A percentile compares a stretch with the other conserved stretches of the same genome.
phyloP scores from a whole-genome alignment of 2,797 vertebrate genomes.

The Chromis chromis region DNA sequence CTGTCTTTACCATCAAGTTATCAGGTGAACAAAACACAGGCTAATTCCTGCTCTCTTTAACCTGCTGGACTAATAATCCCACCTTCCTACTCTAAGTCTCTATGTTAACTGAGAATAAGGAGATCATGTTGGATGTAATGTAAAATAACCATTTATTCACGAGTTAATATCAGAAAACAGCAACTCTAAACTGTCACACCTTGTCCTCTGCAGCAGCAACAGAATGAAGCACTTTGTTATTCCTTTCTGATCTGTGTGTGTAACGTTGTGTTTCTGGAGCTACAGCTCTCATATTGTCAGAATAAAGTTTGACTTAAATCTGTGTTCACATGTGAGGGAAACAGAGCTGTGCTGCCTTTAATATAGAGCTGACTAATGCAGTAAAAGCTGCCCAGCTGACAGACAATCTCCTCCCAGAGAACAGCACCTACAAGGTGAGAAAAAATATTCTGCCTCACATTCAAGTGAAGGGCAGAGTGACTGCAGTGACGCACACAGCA shows the following conservation, averaged over 20 bases:
- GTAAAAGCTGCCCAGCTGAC: neutral
- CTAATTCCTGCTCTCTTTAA: neutral
- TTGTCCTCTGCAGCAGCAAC: neutral
- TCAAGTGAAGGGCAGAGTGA: neutral
- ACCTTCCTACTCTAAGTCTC: neutral
- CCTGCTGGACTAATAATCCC: neutral
- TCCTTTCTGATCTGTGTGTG: slow-evolving; percentile 18
- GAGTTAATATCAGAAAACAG: no score
- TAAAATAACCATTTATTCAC: neutral
- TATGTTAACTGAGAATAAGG: no score
- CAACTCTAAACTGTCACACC: no score
- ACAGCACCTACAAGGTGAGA: slow-evolving; percentile 5
- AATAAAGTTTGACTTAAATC: neutral
- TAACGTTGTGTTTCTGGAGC: neutral
- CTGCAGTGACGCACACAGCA: neutral
- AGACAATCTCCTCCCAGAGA: neutral
- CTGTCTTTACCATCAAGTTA: neutral
- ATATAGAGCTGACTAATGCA: slow-evolving; percentile 8
- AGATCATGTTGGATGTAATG: neutral
- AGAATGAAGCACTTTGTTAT: neutral
- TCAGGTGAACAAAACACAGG: neutral
- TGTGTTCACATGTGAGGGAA: neutral
- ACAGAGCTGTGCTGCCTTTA: neutral
- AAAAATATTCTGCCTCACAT: slow-evolving; percentile 6
- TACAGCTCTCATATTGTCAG: neutral